Evolutionary conservation across 1,140 invertebrate species (phyloP), one percentile per base, ranked within the genome.

Genomic region (Caenorhabditis remanei): DNA sequence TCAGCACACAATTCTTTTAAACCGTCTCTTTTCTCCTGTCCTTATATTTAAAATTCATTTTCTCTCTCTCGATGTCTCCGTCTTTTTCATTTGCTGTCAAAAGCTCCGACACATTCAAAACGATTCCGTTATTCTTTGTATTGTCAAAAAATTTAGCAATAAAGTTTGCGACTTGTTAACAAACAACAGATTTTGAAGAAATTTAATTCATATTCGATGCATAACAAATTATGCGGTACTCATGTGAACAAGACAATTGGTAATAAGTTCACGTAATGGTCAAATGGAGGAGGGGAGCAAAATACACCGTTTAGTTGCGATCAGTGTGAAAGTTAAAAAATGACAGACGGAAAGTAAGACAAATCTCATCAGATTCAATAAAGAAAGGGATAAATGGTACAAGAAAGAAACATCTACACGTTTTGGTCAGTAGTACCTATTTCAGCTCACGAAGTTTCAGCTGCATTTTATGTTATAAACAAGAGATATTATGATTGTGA

Each of bases 101-200:
- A 11, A 21, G 0, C 61, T 11, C 8, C 11, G n/a, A 63, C 19
- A 14, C 46, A 50, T 21, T 50, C 43, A 79, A 79, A 50, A 5
- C 71, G 46, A 79, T 50, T 50, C 71, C 46, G 40, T 79, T 79
- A 53, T 50, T 50, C 46, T 50, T 79, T 50, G 71, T 79, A 79
- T 79, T 79, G 71, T 79, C 71, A 79, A 50, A 16, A 53, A 16
- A 50, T 43, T 50, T 79, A 79, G 71, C 46, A 79, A 79, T 79
- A 79, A 79, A 79, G 71, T 79, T 79, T 79, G 71, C 71, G 71
- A 79, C 71, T 79, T 79, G 71, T 79, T 79, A 53, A 79, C 4
- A 40, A 21, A 41, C 13, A 13, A 40, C 4, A 32, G 50, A 13
- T 21, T 8, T 32, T 4, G 19, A 19, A 19, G 40, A 14, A 19